Evolutionary conservation across 2,888 invertebrate species (phyloP), one percentile per base, ranked within the genome.

Genomic region (Drosophila prostipennis): DNA sequence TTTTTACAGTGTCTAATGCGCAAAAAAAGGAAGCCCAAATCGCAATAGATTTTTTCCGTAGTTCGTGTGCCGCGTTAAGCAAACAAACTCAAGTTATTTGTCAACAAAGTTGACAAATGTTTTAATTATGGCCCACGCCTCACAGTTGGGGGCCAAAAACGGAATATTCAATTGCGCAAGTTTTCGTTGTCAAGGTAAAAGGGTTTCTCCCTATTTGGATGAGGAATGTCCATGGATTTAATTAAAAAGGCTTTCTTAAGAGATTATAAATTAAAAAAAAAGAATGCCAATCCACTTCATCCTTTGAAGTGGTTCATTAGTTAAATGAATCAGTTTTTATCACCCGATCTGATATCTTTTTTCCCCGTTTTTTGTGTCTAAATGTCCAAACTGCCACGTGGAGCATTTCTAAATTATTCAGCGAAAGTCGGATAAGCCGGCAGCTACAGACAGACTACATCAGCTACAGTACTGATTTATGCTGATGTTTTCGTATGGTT

Each of bases 281-380:
- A 4, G 4, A 34, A 8, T 10, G 2, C 11, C 32, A 34, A 34
- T 11, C 13, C 8, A 19, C 19, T 23, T 42, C 32, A 37, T 29
- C 60, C 42, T 76, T 83, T 67, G 60, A 80, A 68, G 61, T 74
- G 76, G 45, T 55, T 57, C 68, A 72, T 68, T 78, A 76, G 83
- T 74, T 80, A 80, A 59, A 39, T 52, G 73, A 86, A 71, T 73
- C 32, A 57, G 34, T 61, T 52, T 37, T 46, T 61, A 56, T 61
- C 43, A 40, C 23, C n/a, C 26, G 34, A 43, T 48, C 16, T 32
- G 29, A 34, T 34, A 34, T 26, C 16, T 37, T 37, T 45, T 26
- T 16, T 56, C 11, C 23, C 6, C 5, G 1, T 6, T 42, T 42
- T 19, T 13, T 32, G n/a, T 11, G 26, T 36, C 29, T 34, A 37